A percentile compares a stretch with the other conserved stretches of the same genome.
phyloP scores from a whole-genome alignment of 2,797 vertebrate species.

The Morus bassanus region DNA sequence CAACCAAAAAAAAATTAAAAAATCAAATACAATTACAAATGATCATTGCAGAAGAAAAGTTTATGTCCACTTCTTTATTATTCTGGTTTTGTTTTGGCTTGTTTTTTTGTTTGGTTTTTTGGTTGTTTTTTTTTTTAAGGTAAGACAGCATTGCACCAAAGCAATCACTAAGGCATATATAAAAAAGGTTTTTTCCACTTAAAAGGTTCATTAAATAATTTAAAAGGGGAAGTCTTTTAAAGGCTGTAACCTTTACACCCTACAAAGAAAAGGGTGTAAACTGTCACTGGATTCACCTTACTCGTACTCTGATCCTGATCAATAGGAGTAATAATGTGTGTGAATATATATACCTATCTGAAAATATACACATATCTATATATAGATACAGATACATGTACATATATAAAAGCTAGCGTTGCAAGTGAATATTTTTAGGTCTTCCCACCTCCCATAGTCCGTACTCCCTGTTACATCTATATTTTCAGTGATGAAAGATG shows the following conservation, averaged over 20 bases:
- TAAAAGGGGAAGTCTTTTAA: background rate
- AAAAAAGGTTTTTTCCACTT: background rate
- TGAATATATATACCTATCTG: background rate
- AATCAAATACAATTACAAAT: background rate
- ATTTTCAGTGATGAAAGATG: background rate
- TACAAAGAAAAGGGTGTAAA: background rate
- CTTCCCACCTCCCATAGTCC: background rate
- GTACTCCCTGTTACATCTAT: background rate
- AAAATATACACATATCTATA: background rate
- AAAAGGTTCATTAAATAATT: background rate
- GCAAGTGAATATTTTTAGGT: background rate
- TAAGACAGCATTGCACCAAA: background rate
- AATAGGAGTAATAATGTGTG: background rate
- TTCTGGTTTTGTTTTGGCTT: background rate
- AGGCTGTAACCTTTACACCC: background rate
- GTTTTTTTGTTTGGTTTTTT: background rate
- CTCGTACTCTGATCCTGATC: background rate
- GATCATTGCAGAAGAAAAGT: background rate
- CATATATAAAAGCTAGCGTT: background rate
- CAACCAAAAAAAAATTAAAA: fast-evolving
- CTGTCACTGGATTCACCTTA: background rate
- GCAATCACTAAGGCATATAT: background rate
- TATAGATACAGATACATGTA: background rate
- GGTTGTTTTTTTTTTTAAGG: background rate
- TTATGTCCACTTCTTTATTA: background rate